Base-by-base conservation (phyloP, 2,797 vertebrate species). In the Intellagama lesueurii region DNA sequence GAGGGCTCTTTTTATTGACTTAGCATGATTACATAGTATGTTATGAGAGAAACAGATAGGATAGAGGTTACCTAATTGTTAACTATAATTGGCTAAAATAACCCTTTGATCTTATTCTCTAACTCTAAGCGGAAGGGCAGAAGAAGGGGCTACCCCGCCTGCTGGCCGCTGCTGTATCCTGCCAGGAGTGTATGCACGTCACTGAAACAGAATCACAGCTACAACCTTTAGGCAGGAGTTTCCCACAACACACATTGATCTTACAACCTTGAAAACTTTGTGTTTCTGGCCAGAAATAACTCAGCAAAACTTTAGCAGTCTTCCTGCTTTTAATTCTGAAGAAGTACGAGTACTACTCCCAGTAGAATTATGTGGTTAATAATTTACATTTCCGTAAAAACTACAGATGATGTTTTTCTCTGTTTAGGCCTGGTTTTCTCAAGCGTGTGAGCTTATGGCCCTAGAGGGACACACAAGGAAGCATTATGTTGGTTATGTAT, bases 361-460 rank as follows among this genome's bases (percentile, higher is more conserved):
- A 84, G 91, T 0, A 3, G 92, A 44, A 64, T 64, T 91, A 32
- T 0, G 5, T 30, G 77, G 83, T 86, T 91, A 93, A 19, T 90
- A 89, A 91, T 78, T 89, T 82, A 89, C 35, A 89, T 92, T 92
- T 94, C 89, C 90, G 83, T 92, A 91, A 69, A 79, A 86, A 91
- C 90, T 82, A 86, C 93, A 93, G 28, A 87, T 28, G 78, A 83
- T 80, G 83, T 79, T 69, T 83, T 7, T 87, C 68, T 87, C 85
- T 94, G 30, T 82, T 89, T 89, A 85, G 90, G 92, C 81, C 78
- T 88, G 78, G 88, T 95, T 94, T 94, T 92, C 85, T 91, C 87
- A 92, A 93, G 85, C 78, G 60, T 69, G 70, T 88, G 88, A 94
- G 91, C 90, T 88, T 90, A 84, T 60, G 86, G 60, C 87, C 90